Conservation (phyloP, 2,888 invertebrate genomes). For the Phaedon cochleariae region DNA sequence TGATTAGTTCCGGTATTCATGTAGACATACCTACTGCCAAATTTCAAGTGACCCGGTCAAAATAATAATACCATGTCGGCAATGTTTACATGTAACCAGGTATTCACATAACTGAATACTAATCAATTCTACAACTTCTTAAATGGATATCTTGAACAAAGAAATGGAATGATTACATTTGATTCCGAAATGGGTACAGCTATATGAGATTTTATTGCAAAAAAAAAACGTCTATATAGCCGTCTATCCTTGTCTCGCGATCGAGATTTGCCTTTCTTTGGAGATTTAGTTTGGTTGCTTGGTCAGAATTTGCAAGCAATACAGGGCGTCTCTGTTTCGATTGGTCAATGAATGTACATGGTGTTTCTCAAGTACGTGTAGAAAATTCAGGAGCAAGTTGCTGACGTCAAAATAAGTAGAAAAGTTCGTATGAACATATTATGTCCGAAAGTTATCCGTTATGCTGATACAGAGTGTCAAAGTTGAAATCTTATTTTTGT, state of each 20-base stretch:
- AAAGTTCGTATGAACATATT: too few relatives aligned
- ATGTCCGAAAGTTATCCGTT: too few relatives aligned
- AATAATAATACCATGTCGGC: slow-evolving; percentile 14
- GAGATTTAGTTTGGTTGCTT: slow-evolving; percentile 13
- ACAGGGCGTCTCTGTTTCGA: too few relatives aligned
- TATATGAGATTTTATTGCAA: slow-evolving; percentile 10
- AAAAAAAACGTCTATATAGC: not conserved
- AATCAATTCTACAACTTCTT: slow-evolving; percentile 11
- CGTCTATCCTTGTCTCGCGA: not conserved
- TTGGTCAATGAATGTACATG: too few relatives aligned
- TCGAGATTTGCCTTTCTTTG: not conserved
- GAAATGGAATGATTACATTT: slow-evolving; percentile 13
- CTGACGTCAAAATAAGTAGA: too few relatives aligned
- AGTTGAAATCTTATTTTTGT: too few relatives aligned
- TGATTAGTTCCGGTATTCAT: not conserved
- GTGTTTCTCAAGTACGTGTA: too few relatives aligned
- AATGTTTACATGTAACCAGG: slow-evolving; percentile 19
- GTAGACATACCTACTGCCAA: slow-evolving; percentile 1
- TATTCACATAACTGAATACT: slow-evolving; percentile 11
- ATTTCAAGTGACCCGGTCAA: slow-evolving; percentile 4
- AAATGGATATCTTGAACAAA: slow-evolving; percentile 18
- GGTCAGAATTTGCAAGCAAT: not conserved
- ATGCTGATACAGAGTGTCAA: too few relatives aligned
- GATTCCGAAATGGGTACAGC: slow-evolving; percentile 28
- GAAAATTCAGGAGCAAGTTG: too few relatives aligned